Base-by-base conservation (phyloP, 2,888 invertebrate genomes). In the Lasioglossum leucozonium region DNA sequence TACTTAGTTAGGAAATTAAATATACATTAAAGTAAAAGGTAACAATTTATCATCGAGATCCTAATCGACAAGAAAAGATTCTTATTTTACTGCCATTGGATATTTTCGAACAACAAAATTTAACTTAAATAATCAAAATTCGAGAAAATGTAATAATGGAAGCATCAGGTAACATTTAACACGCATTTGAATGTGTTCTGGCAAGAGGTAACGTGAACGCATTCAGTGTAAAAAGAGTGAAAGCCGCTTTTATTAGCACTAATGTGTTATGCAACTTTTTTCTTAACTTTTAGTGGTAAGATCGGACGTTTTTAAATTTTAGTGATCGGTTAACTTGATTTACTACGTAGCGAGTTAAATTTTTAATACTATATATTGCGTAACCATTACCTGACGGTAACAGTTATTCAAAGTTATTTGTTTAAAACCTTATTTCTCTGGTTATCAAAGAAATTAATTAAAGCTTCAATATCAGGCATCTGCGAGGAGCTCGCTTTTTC, bases 121-220 rank as follows among this genome's bases (percentile, higher is more conserved):
- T 13, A 62, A 47, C n/a, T 18, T 18, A 58, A 58, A 69, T 37
- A 26, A 69, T n/a, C 11, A 44, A 34, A 30, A 82, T 47, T 69
- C 22, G 34, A 34, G 44, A 8, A 72, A 67, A 72, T 75, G 34
- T 42, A 55, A 65, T 37, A 84, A 47, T 69, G 58, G 71, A 76
- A 58, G 67, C 58, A 76, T 65, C 47, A 71, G 34, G 75, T 78
- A 85, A 85, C 51, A 81, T 69, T 83, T 55, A 44, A 44, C 51
- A 69, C 78, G 26, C 80, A 69, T 58, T 47, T 47, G 72, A 65
- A 82, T 76, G 67, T 79, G 78, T 71, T 69, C 42, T 76, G 86
- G 76, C 84, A 88, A 88, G 79, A 82, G 86, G 42, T 88, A 81
- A 72, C 80, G 13, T 80, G 75, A 69, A 85, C 71, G 44, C 55